Base-by-base conservation (phyloP, 2,113 vertebrate genomes). In the Peucedramus taeniatus region DNA sequence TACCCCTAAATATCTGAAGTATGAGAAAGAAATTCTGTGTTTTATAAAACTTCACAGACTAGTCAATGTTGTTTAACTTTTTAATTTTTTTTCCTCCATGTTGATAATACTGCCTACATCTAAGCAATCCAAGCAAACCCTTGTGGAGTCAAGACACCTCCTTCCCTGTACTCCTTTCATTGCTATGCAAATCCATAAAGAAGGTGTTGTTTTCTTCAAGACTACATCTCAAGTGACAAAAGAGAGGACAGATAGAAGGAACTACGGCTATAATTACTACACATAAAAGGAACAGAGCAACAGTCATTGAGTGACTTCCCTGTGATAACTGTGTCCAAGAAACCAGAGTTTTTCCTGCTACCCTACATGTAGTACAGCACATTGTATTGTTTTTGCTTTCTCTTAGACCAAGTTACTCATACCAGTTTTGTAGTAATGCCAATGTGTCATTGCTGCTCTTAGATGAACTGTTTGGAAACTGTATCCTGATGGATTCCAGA, bases 61-160 rank as follows among this genome's bases (percentile, higher is more conserved):
- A 54, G 26, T 37, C 10, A 83, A 60, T 0, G 3, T 18, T 1
- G 20, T 14, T 45, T 14, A 27, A 6, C n/a, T 17, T 74, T 60
- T 28, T 11, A 7, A 3, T 21, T 24, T 35, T 15, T 21, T 2
- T 0, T 19, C 15, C 13, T 19, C 7, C 6, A 6, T n/a, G 10
- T 40, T 83, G 82, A 33, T 83, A 86, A 60, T 56, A 84, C 59
- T 23, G 15, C 42, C 47, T 33, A 17, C 16, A 50, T 49, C 45
- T 59, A 63, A 70, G 31, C 21, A 54, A 47, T 44, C 30, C 16
- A 64, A 66, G 31, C 8, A 81, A 94, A 47, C 11, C 2, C 13
- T 12, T 49, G 5, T 22, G 6, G 19, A 64, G 27, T 33, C 23
- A 61, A 49, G 50, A 23, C 19, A 45, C 11, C 7, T 70, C 5